These are phyloP conservation scores for Grapholita molesta DNA, from an alignment of 1,140 invertebrate species.

Conservation along the genomic window DNA sequence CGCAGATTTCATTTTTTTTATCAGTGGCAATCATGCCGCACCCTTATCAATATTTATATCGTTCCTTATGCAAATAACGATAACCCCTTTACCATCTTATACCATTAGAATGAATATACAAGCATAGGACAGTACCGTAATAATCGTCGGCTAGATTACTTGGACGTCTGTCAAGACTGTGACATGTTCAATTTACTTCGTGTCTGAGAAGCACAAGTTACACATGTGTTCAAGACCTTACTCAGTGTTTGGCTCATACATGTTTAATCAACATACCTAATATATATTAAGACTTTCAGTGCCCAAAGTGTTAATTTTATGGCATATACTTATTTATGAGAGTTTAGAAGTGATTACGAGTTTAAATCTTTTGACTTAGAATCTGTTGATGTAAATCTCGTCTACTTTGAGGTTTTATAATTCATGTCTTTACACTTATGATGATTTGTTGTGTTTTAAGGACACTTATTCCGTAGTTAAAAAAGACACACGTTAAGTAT, in stretches of 20 bases:
- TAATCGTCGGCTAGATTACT: neutral
- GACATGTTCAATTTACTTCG: neutral
- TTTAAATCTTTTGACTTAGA: neutral
- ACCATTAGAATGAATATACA: neutral
- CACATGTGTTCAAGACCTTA: neutral
- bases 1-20: conserved; percentile 15
- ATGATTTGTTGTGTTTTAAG: too few relatives aligned
- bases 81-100: conserved; percentile 30
- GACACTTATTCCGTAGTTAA: too few relatives aligned
- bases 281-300: neutral
- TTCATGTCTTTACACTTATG: too few relatives aligned
- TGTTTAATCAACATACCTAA: neutral
- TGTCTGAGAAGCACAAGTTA: neutral
- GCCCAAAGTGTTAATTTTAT: neutral
- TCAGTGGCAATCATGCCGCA: conserved; percentile 27
- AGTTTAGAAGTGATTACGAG: neutral
- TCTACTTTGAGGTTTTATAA: neutral
- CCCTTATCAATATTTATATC: conserved; percentile 63
- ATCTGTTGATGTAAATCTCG: neutral
- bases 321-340: neutral
- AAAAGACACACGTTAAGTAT: too few relatives aligned
- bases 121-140: neutral
- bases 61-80: conserved; percentile 53
- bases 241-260: neutral
- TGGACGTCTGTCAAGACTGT: neutral